A percentile compares a stretch with the other conserved stretches of the same genome.
phyloP scores from a whole-genome alignment of 2,113 vertebrate genomes.

The Gracilinanus agilis region DNA sequence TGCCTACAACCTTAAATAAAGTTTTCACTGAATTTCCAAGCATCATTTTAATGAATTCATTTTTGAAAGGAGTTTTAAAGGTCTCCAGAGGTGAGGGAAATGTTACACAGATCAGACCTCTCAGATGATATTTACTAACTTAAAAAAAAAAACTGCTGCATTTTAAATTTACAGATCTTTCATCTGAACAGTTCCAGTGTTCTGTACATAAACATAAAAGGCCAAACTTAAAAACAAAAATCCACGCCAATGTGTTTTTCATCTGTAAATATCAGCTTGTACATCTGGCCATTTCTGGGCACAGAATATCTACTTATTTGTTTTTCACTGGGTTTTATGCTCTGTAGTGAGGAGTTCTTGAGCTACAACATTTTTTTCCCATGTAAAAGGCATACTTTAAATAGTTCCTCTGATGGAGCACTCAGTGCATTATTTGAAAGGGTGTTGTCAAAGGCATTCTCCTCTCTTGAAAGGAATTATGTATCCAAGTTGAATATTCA shows the following conservation, averaged over 20 bases:
- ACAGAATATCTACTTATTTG: slow-evolving; percentile 39
- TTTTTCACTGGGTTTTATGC: neutral
- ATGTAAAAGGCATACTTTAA: neutral
- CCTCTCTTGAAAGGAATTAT: neutral
- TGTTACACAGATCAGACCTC: slow-evolving; percentile 71
- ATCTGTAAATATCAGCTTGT: slow-evolving; percentile 46
- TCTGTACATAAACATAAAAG: slow-evolving; percentile 66
- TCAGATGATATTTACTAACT: slow-evolving; percentile 79
- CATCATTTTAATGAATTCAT: slow-evolving; percentile 62
- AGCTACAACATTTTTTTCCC: neutral
- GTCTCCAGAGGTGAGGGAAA: slow-evolving; percentile 74
- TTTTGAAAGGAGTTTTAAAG: slow-evolving; percentile 75
- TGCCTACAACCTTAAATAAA: too few relatives aligned
- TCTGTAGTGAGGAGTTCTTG: neutral
- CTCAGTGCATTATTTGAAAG: neutral
- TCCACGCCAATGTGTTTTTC: slow-evolving; percentile 46
- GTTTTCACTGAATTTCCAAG: too few relatives aligned
- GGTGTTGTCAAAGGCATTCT: neutral
- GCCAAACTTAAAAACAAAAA: slow-evolving; percentile 68
- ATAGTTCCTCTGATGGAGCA: neutral
- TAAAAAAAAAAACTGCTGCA: neutral
- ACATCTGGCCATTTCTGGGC: slow-evolving; percentile 44
- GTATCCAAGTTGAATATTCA: neutral
- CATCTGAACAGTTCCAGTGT: slow-evolving; percentile 68
- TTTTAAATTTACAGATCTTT: slow-evolving; percentile 80